These are phyloP conservation scores for Neosilurus hyrtlii DNA, from an alignment of 2,797 vertebrate species.

Conservation along the genomic window DNA sequence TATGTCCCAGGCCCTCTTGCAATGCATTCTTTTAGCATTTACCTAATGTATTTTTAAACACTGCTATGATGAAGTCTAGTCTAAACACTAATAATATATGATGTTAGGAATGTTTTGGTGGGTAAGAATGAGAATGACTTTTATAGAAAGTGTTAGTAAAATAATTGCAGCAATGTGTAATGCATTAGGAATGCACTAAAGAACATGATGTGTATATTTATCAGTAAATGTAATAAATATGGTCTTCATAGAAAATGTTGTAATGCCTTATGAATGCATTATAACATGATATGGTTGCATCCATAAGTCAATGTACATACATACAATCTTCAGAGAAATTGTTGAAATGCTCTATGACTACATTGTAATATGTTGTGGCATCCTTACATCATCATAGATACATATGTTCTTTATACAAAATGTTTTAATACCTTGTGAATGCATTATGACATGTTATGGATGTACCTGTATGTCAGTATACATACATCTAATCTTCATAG, in stretches of 20 bases:
- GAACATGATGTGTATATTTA: no score
- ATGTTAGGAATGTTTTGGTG: neutral
- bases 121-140: neutral
- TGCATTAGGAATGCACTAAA: neutral
- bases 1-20: no score
- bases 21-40: slow-evolving; percentile 2
- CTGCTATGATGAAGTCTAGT: neutral
- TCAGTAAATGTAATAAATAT: neutral
- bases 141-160: neutral
- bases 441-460: no score
- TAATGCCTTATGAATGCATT: neutral
- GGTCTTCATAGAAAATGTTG: neutral
- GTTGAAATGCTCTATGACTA: neutral
- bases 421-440: no score
- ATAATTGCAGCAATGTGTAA: neutral
- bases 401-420: no score
- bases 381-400: no score
- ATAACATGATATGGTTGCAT: neutral
- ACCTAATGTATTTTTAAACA: neutral
- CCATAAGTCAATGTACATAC: neutral
- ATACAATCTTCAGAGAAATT: neutral
- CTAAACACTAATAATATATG: neutral
- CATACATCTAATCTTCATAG: neutral
- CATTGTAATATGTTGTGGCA: no score
- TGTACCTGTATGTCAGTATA: neutral